These are phyloP conservation scores for Selenia dentaria DNA, from an alignment of 2,888 invertebrate species.

Conservation along the genomic window DNA sequence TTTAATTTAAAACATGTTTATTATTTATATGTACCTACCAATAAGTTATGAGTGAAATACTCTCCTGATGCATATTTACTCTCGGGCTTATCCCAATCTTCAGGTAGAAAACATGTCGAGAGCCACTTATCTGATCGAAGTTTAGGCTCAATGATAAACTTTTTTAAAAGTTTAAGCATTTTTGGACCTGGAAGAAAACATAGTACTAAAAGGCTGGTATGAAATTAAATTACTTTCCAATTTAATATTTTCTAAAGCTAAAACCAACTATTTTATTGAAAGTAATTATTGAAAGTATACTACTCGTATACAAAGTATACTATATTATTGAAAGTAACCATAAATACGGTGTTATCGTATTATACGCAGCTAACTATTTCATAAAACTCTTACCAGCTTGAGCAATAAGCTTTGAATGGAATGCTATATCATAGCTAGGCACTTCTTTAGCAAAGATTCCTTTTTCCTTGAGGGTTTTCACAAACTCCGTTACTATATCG, in stretches of 20 bases:
- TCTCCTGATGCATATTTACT: constrained; percentile 89
- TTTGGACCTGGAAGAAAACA: constrained; percentile 81
- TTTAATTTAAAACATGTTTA: too few relatives aligned
- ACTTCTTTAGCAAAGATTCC: constrained; percentile 58
- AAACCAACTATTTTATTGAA: too few relatives aligned
- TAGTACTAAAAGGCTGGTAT: too few relatives aligned
- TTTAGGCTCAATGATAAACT: constrained; percentile 86
- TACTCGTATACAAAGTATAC: too few relatives aligned
- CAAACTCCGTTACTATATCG: constrained; percentile 83
- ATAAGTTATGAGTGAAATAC: constrained; percentile 92
- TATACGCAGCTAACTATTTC: too few relatives aligned
- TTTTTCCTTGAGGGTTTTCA: constrained; percentile 58
- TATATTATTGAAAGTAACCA: too few relatives aligned
- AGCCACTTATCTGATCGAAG: constrained; percentile 90
- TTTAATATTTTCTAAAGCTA: too few relatives aligned
- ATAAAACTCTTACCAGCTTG: constrained; percentile 70
- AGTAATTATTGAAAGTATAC: too few relatives aligned
- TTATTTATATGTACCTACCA: too few relatives aligned
- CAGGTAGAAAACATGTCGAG: constrained; percentile 89
- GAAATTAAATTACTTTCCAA: too few relatives aligned
- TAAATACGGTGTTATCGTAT: too few relatives aligned
- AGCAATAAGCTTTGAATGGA: constrained; percentile 90
- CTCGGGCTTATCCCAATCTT: constrained; percentile 85
- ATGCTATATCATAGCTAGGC: constrained; percentile 91
- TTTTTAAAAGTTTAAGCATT: constrained; percentile 82